Percentiles rank a stretch among this genome's conserved stretches.
Evolutionary conservation across 1,140 invertebrate species (phyloP).

Genomic region (Drosophila nigrodunni): DNA sequence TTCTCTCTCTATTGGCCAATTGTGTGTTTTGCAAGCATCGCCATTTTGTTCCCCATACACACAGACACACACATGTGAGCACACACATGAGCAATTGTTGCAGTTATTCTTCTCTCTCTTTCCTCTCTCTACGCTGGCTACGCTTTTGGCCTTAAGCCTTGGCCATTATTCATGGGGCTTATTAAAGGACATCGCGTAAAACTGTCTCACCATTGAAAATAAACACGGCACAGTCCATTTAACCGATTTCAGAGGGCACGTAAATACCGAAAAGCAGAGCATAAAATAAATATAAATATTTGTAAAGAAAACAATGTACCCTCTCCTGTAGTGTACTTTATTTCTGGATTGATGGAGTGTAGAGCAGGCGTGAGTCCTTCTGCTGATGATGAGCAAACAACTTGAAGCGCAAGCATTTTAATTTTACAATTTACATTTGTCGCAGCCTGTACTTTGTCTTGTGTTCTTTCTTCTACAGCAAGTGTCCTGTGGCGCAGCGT

Average conservation of each 20-base stretch:
- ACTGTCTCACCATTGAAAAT: conserved; percentile 57
- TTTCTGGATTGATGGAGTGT: background rate
- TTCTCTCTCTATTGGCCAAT: conserved; percentile 31
- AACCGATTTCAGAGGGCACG: conserved; percentile 63
- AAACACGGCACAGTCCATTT: conserved; percentile 80
- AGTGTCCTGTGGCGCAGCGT: conserved; percentile 31
- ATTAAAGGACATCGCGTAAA: conserved; percentile 63
- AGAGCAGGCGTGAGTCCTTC: conserved; percentile 18
- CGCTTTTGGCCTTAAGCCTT: conserved; percentile 40
- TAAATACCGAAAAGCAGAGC: conserved; percentile 30
- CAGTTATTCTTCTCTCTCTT: background rate
- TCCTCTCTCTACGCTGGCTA: background rate
- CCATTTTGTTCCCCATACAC: conserved; percentile 57
- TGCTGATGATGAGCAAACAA: conserved; percentile 47
- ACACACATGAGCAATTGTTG: conserved; percentile 33
- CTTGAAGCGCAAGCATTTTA: conserved; percentile 55
- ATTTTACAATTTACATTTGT: conserved; percentile 47
- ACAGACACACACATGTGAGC: conserved; percentile 43
- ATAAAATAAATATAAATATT: conserved; percentile 81
- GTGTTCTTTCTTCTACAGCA: conserved; percentile 2
- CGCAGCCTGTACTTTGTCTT: conserved; percentile 35
- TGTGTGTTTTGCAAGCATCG: conserved; percentile 38
- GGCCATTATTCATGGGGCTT: conserved; percentile 72
- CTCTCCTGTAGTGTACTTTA: conserved; percentile 33
- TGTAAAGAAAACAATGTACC: conserved; percentile 70